phyloP scores from a whole-genome alignment of 2,113 vertebrate genomes.

The Percina caprodes region DNA sequence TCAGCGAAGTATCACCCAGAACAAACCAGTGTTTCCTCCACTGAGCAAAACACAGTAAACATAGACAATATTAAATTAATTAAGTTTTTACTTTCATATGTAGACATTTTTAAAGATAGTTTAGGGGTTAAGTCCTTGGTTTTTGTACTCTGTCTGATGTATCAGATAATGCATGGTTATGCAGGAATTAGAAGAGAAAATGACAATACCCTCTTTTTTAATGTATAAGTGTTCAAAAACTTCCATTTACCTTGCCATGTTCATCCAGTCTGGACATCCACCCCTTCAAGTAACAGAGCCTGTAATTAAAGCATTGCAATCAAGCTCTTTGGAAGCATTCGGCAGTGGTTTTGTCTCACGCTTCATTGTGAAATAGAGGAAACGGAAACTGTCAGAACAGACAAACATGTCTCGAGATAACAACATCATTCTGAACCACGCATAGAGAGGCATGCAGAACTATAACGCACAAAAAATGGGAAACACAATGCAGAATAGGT shows the following conservation, averaged over 20 bases:
- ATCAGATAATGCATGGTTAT: constrained; percentile 11
- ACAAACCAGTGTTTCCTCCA: constrained; percentile 99
- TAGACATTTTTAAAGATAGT: neutral
- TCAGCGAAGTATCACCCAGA: constrained; percentile 88
- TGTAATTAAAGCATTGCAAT: constrained; percentile 52
- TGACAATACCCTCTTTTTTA: neutral
- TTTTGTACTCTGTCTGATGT: neutral
- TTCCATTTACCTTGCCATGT: constrained; percentile 76
- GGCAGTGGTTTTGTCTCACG: constrained; percentile 35
- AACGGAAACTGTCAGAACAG: constrained; percentile 43
- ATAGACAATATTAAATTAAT: neutral
- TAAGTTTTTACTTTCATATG: neutral
- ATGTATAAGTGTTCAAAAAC: neutral
- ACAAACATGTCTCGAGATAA: neutral
- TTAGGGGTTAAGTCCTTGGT: neutral
- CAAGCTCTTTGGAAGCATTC: constrained; percentile 12
- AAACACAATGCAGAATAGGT: neutral
- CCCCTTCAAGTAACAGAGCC: constrained; percentile 76
- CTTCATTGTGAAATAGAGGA: constrained; percentile 37
- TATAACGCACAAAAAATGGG: neutral
- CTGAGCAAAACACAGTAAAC: constrained; percentile 76
- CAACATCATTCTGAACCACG: neutral
- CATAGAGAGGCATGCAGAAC: neutral
- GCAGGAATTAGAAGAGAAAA: constrained; percentile 4
- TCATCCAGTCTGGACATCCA: constrained; percentile 84